phyloP scores from a whole-genome alignment of 2,797 vertebrate genomes.

The Phrynocephalus vlangalii region DNA sequence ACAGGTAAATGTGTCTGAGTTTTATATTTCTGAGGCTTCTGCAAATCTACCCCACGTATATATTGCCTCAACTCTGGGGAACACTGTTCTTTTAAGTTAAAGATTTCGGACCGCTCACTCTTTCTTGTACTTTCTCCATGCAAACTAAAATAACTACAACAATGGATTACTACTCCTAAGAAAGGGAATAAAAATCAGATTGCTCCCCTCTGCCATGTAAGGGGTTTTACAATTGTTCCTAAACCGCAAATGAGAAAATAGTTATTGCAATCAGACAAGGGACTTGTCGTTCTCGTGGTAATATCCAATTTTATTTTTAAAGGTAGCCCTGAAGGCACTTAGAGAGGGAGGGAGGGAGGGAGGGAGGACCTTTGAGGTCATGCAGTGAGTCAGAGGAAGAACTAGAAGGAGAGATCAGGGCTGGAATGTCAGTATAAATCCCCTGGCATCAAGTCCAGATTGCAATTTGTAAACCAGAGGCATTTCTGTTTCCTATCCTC shows the following conservation, averaged over 20 bases:
- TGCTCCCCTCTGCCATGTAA: neutral
- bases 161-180: neutral
- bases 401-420: conserved; percentile 6
- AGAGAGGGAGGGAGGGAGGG: neutral
- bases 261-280: neutral
- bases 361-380: conserved; percentile 3
- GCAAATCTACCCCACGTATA: neutral
- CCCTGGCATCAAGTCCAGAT: neutral
- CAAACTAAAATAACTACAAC: neutral
- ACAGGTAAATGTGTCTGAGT: neutral
- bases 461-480: conserved; percentile 5
- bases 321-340: neutral
- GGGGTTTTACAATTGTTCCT: neutral
- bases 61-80: neutral
- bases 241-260: neutral
- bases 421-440: conserved; percentile 16
- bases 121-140: neutral
- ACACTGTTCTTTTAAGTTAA: neutral
- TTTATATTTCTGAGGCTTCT: neutral
- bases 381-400: conserved; percentile 22
- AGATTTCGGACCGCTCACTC: neutral
- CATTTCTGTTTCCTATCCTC: neutral
- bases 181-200: neutral
- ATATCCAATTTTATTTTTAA: neutral
- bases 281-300: neutral